Evolutionary conservation across 2,888 invertebrate species (phyloP), one percentile per base, ranked within the genome.

Genomic region (Oscheius sp.): DNA sequence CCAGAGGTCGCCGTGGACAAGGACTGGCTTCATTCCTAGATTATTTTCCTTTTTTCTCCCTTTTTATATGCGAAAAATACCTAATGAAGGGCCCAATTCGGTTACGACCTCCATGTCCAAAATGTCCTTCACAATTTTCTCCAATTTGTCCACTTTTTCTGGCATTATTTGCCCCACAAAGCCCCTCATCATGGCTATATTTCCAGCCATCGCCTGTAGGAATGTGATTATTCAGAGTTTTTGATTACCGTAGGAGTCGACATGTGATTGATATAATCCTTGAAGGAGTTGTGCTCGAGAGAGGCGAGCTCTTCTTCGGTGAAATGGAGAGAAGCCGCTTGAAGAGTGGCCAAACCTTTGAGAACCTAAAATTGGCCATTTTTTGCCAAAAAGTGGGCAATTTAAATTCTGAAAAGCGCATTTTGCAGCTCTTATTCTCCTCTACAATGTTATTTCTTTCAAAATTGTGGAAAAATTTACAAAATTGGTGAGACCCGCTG

Each of bases 1-100:
- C 76, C 76, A 77, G 52, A 71, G 53, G 23, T 77, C 76, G 17
- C 76, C 76, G 42, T 77, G 76, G 25, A 72, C 70, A 4, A 77
- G 46, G 0, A 73, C 70, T 23, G 57, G 55, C 23, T 64, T 58
- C 52, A 61, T 45, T n/a, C 29, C 61, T 37, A 39, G 2, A 5
- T 31, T 3, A 5, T 61, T 4, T 3, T 15, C 34, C 55, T 31
- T 48, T 1, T 48, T 48, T 12, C 4, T 48, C 20, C 15, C 37
- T 37, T 10, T 10, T 37, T 8, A 15, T 10, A 37, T 37, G 8
- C 8, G 15, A 37, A 37, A 10, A 15, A 8, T 37, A 20, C 20
- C 48, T 3, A 48, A 25, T 3, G 12, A 12, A 12, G 20, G 5
- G 48, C 17, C 48, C 3, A 48, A 23, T 3, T 6, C 12, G 10